Base-by-base conservation (phyloP, 2,888 invertebrate species). In the Tyria jacobaeae region DNA sequence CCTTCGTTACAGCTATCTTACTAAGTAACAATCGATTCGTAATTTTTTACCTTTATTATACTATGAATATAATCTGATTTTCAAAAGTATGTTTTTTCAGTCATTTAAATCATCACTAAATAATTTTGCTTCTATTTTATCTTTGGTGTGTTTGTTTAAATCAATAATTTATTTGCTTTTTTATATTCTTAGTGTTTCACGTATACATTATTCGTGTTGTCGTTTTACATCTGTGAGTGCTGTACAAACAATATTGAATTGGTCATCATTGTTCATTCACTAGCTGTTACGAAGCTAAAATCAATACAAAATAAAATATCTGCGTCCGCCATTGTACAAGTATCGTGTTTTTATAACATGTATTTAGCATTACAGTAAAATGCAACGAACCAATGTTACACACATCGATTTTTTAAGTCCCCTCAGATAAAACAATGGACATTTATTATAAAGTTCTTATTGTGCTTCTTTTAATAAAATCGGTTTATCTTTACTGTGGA, bases 401-500 rank as follows among this genome's bases (percentile, higher is more conserved):
- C 78, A 85, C 87, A 87, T 84, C 84, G 88, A 90, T 85, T 77
- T 81, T 79, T 69, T 80, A 76, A 75, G 76, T 76, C 75, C 80
- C 73, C 75, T 81, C 81, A 85, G 84, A 83, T 81, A 78, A 73
- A 72, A 87, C 85, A 85, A 92, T 92, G 92, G 84, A 85, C 84
- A 81, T 86, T 76, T 81, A 82, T 72, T 80, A 68, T 76, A 85
- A 82, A 81, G 64, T 88, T 78, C 82, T 90, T 79, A 77, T 87
- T 80, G 87, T 92, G 80, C 85, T 92, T 79, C 83, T 90, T 75
- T 79, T 87, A 66, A 82, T 88, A 75, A 90, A 90, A 81, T 92
- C 91, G 68, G 94, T 92, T 82, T 87, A 90, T 82, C 97, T 97
- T 64, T 97, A 97, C 88, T 98, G 98, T 94, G 97, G 97, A 59